Evolutionary conservation across 2,113 vertebrate genomes (phyloP).

Genomic region (Suricata suricatta): DNA sequence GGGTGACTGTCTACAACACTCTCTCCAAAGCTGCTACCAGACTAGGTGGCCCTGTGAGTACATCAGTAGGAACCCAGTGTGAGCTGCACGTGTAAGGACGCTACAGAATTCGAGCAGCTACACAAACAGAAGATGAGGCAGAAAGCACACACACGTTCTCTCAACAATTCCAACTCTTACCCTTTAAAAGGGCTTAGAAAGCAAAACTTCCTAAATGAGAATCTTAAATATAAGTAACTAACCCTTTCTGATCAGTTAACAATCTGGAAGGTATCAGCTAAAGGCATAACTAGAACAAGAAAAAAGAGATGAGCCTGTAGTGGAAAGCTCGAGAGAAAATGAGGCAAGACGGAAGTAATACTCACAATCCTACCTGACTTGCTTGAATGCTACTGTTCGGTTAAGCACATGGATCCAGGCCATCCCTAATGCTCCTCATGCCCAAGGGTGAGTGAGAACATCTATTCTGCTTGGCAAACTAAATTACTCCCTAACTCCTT

Average conservation of each 20-base stretch:
- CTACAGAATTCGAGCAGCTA: not conserved
- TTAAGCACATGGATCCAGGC: not conserved
- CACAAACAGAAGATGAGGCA: not conserved
- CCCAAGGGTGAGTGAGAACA: not conserved
- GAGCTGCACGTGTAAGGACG: not conserved
- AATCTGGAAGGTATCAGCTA: not conserved
- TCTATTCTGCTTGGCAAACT: not conserved
- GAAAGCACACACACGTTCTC: not conserved
- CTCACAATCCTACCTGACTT: not conserved
- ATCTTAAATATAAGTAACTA: not conserved
- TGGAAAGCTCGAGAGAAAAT: not conserved
- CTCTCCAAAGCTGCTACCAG: not conserved
- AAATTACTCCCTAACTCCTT: not conserved
- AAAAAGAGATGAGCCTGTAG: not conserved
- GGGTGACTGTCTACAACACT: not conserved
- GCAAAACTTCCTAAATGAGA: not conserved
- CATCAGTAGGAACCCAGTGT: not conserved
- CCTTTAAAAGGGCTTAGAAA: constrained; percentile 3
- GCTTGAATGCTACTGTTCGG: not conserved
- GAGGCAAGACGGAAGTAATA: not conserved
- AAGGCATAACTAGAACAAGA: not conserved
- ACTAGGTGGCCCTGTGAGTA: not conserved
- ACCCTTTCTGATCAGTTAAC: not conserved
- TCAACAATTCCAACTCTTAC: constrained; percentile 13
- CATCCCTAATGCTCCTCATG: not conserved